Percentiles rank a stretch among this genome's conserved stretches.
phyloP scores from a whole-genome alignment of 2,888 invertebrate genomes.

The Leucoptera coffeella region DNA sequence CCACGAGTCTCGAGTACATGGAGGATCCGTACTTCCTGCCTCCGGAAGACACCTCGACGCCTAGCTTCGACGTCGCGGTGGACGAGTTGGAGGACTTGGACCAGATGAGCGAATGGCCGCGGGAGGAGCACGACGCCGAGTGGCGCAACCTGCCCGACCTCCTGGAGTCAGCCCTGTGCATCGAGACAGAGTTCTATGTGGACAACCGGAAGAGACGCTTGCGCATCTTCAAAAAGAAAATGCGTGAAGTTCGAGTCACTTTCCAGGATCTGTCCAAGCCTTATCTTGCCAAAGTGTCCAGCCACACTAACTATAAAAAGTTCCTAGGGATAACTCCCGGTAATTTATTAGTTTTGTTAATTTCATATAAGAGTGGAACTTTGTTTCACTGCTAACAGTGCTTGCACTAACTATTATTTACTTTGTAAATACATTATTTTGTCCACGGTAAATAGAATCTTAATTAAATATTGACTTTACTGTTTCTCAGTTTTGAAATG shows the following conservation, averaged over 20 bases:
- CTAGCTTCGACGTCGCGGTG: conserved; percentile 68
- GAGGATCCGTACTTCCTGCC: conserved; percentile 74
- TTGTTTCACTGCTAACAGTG: too few species aligned
- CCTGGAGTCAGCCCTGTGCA: conserved; percentile 39
- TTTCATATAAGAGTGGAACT: background rate
- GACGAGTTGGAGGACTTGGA: conserved; percentile 49
- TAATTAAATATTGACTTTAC: too few species aligned
- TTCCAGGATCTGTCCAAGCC: conserved; percentile 81
- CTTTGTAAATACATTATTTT: too few species aligned
- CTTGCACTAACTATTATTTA: too few species aligned
- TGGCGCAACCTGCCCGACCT: conserved; percentile 42
- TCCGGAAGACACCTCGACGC: conserved; percentile 65
- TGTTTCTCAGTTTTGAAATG: too few species aligned
- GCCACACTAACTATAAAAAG: conserved; percentile 73
- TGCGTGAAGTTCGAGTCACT: conserved; percentile 68
- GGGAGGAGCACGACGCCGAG: conserved; percentile 34
- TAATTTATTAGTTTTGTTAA: conserved; percentile 21
- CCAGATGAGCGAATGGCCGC: conserved; percentile 36
- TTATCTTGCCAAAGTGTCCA: conserved; percentile 75
- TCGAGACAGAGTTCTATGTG: conserved; percentile 47
- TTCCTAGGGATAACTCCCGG: conserved; percentile 63
- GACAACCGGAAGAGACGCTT: conserved; percentile 42
- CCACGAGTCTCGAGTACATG: conserved; percentile 71
- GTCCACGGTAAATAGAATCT: too few species aligned
- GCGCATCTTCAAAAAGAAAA: conserved; percentile 57